These are phyloP conservation scores for Drosophila yooni DNA, from an alignment of 2,888 invertebrate species.

Conservation along the genomic window DNA sequence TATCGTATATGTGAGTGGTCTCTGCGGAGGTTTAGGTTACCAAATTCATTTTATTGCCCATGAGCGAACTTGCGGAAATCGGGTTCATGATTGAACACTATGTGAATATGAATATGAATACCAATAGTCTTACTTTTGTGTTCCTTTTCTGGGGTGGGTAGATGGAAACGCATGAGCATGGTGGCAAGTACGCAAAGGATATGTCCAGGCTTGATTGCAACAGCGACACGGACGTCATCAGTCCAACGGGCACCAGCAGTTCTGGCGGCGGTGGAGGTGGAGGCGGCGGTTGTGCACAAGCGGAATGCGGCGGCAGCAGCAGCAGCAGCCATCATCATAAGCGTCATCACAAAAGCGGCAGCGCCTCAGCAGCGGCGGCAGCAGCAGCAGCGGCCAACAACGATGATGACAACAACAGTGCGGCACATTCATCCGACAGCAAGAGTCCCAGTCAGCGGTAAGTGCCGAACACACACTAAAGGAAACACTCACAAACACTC, in stretches of 20 bases:
- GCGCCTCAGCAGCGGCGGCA: conserved; percentile 30
- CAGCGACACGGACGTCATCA: conserved; percentile 82
- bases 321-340: conserved; percentile 59
- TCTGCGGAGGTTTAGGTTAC: background rate
- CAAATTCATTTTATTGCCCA: conserved; percentile 1
- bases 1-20: background rate
- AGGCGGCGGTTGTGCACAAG: conserved; percentile 22
- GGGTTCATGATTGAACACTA: background rate
- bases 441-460: conserved; percentile 90
- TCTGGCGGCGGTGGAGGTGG: conserved; percentile 85
- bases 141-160: conserved; percentile 15
- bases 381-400: conserved; percentile 81
- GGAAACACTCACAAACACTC: conserved; percentile 6
- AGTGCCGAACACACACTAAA: conserved; percentile 43
- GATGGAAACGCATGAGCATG: conserved; percentile 81
- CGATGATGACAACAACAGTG: conserved; percentile 90
- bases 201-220: conserved; percentile 75
- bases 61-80: background rate
- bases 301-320: conserved; percentile 27
- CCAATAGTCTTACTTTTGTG: background rate
- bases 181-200: conserved; percentile 79
- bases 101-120: background rate
- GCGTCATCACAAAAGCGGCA: conserved; percentile 67
- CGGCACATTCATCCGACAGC: conserved; percentile 89
- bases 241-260: conserved; percentile 82